Evolutionary conservation across 1,140 invertebrate genomes (phyloP), one percentile per base, ranked within the genome.

Genomic region (Phenacoccus solenopsis): DNA sequence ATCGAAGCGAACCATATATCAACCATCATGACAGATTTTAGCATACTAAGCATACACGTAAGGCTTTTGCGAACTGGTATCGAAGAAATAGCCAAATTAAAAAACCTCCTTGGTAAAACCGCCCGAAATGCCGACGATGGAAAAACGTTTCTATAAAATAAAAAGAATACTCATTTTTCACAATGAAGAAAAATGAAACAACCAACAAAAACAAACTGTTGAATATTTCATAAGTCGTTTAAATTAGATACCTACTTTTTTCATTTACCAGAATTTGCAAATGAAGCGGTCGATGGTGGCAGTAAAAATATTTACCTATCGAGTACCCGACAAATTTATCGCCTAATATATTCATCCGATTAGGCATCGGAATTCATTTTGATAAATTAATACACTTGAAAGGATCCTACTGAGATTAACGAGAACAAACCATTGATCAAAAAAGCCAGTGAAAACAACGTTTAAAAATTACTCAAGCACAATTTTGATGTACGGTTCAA

Each of bases 211-310:
- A 49, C 38, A 49, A 49, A 49, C 38, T 49, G 38, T 49, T 49
- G 38, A 49, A 49, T 49, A 49, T 49, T 49, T 49, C 38, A 49
- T 49, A 9, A 49, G 38, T 49, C 38, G 38, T 49, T 49, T 49
- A n/a, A 49, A 49, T 49, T 49, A 49, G 38, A 49, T 49, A 49
- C 38, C n/a, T n/a, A n/a, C n/a, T n/a, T 49, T 49, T 49, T 49
- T 49, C 20, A 49, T 49, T 49, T 49, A 49, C 38, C 13, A 49
- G 38, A 49, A 49, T 49, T 49, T 49, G 38, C 38, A 49, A 49
- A 49, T 49, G 16, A 49, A n/a, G 5, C 12, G 12, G 13, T 49
- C 12, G 38, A 16, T n/a, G 38, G 5, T 49, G 38, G 38, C 38
- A 16, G 38, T 49, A 49, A 49, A 49, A 49, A 49, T 49, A 49